Evolutionary conservation across 2,797 vertebrate species (phyloP), one percentile per base, ranked within the genome.

Genomic region (Choloepus didactylus): DNA sequence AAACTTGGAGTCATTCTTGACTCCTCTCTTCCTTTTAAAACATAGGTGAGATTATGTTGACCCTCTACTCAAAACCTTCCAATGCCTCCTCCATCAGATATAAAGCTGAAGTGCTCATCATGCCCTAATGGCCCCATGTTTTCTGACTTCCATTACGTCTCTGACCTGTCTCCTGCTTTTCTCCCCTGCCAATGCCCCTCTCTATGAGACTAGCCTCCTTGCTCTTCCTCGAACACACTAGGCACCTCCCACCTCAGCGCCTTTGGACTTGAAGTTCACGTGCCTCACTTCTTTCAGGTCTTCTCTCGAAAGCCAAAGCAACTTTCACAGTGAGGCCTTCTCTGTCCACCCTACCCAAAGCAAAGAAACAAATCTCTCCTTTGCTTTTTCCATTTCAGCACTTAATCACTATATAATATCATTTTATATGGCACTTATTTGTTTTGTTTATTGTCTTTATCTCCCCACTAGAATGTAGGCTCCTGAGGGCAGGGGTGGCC

Each of bases 231-330:
- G 69, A 18, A 59, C 21, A 64, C 54, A 41, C 9, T 35, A 89
- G 75, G 60, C 49, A 31, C 66, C 0, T 12, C 23, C 59, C 54
- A 62, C n/a, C 19, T 84, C 35, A 54, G 60, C 11, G 27, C n/a
- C 83, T 59, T 56, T 25, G 76, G 29, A 73, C 64, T 59, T 66
- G 51, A 21, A 41, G 4, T 62, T n/a, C 46, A 19, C 29, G 41
- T 56, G 15, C 51, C 67, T 73, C 66, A 10, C 29, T 85, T 69
- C n/a, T 23, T 85, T 92, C 85, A 85, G 38, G 31, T 85, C 41
- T 91, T 76, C 67, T 81, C 23, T 73, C 49, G 84, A 49, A 89
- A 96, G 41, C 29, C n/a, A 54, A 89, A 84, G 70, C 49, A 60
- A 79, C 18, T 92, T 80, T 56, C 79, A 80, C 41, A 79, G 44